These are phyloP conservation scores for Lateolabrax maculatus DNA, from an alignment of 2,797 vertebrate species.

Conservation along the genomic window DNA sequence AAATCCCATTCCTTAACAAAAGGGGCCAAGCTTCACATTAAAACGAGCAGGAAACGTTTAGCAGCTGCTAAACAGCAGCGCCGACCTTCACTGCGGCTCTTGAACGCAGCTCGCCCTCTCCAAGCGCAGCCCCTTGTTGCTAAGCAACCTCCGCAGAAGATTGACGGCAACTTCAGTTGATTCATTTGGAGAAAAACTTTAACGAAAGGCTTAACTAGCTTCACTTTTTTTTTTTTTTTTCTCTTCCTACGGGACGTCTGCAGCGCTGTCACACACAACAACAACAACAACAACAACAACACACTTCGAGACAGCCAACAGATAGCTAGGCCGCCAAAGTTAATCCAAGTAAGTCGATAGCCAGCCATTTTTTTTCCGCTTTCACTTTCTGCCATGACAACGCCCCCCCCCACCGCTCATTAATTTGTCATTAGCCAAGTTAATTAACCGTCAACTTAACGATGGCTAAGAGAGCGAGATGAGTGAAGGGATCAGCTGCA, in stretches of 20 bases:
- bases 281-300: background rate
- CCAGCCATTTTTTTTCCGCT: conserved; percentile 60
- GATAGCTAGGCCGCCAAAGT: conserved; percentile 25
- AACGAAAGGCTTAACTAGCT: background rate
- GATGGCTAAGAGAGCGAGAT: conserved; percentile 46
- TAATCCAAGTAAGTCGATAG: conserved; percentile 69
- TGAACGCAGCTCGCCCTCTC: conserved; percentile 68
- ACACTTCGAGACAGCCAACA: background rate
- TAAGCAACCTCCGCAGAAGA: conserved; percentile 73
- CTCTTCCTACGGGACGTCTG: background rate
- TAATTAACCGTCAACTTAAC: conserved; percentile 70
- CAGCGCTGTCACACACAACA: background rate
- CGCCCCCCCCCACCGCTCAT: conserved; percentile 71
- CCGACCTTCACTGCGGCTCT: conserved; percentile 31
- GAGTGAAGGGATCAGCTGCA: conserved; percentile 51
- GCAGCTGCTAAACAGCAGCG: too few species aligned
- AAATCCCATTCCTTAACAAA: background rate
- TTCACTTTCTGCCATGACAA: conserved; percentile 80
- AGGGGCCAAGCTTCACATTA: background rate
- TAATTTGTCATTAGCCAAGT: conserved; percentile 72
- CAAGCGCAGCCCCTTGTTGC: conserved; percentile 77
- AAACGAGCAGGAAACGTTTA: background rate
- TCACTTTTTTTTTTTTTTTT: too few species aligned
- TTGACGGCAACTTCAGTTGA: conserved; percentile 68
- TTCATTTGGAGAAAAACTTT: conserved; percentile 53